Evolutionary conservation across 1,140 invertebrate genomes (phyloP).

Genomic region (Sipha flava): DNA sequence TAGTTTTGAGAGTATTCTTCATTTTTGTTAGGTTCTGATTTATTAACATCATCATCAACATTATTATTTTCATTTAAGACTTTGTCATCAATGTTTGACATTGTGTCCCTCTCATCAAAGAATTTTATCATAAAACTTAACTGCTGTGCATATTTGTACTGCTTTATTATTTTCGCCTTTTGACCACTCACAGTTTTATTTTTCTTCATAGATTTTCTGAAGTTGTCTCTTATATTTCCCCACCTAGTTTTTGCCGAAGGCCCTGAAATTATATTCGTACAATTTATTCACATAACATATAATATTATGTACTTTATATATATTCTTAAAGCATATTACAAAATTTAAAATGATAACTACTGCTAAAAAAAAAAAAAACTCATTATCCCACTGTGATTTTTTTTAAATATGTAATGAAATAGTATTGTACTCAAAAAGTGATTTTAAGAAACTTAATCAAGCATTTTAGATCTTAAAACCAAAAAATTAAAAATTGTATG

Average conservation of each 20-base stretch:
- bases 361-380: no score
- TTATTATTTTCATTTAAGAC: not conserved
- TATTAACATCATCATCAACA: not conserved
- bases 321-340: no score
- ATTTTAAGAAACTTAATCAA: no score
- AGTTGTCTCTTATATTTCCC: not conserved
- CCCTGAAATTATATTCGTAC: not conserved
- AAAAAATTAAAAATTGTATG: no score
- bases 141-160: not conserved
- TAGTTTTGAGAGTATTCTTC: not conserved
- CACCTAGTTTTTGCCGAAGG: not conserved
- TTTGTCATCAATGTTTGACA: not conserved
- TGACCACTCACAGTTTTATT: not conserved
- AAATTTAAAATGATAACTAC: no score
- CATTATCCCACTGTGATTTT: no score
- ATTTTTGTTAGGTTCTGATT: not conserved
- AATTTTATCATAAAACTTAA: not conserved
- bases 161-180: not conserved
- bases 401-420: no score
- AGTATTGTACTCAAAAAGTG: no score
- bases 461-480: no score
- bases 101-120: not conserved
- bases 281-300: not conserved
- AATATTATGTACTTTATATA: no score
- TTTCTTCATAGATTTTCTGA: not conserved